Evolutionary conservation across 2,113 vertebrate species (phyloP).

Genomic region (Halichoeres trimaculatus): DNA sequence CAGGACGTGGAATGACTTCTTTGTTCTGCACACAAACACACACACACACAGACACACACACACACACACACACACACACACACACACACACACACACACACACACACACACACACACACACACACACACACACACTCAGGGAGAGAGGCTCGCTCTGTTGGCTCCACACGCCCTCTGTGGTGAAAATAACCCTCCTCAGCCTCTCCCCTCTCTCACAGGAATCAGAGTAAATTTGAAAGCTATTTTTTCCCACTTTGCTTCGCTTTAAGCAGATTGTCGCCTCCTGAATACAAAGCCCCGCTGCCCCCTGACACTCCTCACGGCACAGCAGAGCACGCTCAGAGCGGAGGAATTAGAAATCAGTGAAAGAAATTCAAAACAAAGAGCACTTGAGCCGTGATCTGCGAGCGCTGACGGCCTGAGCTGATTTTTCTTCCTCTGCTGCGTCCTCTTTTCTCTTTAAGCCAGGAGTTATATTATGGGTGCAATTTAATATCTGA

Average conservation of each 20-base stretch:
- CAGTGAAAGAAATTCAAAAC: conserved; percentile 75
- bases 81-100: conserved; percentile 33
- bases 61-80: conserved; percentile 23
- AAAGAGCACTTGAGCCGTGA: conserved; percentile 75
- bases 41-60: conserved; percentile 18
- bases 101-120: conserved; percentile 6
- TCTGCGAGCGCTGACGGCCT: conserved; percentile 55
- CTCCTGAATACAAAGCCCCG: conserved; percentile 74
- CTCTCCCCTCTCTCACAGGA: conserved; percentile 53
- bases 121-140: conserved; percentile 36
- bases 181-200: conserved; percentile 67
- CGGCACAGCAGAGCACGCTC: conserved; percentile 43
- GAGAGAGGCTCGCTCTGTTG: conserved; percentile 42
- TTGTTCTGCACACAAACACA: neutral
- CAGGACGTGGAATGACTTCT: no score
- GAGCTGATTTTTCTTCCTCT: neutral
- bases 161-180: conserved; percentile 53
- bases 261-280: conserved; percentile 79
- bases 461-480: conserved; percentile 82
- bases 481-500: conserved; percentile 86
- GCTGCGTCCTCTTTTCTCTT: conserved; percentile 67
- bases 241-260: conserved; percentile 77
- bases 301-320: conserved; percentile 73
- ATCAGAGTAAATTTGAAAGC: conserved; percentile 74
- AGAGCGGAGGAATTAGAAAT: conserved; percentile 74